Percentiles rank a stretch among this genome's conserved stretches.
phyloP scores from a whole-genome alignment of 2,888 invertebrate species.

The Drosophila kanekoi region DNA sequence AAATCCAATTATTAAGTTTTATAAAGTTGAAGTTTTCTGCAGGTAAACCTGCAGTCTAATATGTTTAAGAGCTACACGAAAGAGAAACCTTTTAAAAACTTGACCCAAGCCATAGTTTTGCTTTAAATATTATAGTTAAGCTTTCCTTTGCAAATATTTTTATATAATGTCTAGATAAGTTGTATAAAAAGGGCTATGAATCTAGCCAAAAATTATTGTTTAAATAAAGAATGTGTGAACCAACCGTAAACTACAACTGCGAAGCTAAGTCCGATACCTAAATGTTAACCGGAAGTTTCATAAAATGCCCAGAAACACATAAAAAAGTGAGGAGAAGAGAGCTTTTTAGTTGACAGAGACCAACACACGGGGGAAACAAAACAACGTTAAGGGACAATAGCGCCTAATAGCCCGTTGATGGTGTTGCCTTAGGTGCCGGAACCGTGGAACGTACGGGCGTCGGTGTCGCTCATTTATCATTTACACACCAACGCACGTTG shows the following conservation, averaged over 20 bases:
- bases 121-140: conserved; percentile 13
- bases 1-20: conserved; percentile 22
- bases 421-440: conserved; percentile 51
- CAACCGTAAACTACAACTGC: too few species aligned
- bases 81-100: neutral
- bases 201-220: too few species aligned
- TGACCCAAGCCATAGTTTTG: conserved; percentile 6
- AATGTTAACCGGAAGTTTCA: neutral
- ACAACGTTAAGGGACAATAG: conserved; percentile 61
- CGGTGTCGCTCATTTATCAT: conserved; percentile 74
- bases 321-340: conserved; percentile 21
- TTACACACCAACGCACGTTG: conserved; percentile 77
- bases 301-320: neutral
- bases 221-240: neutral
- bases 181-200: neutral
- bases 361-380: conserved; percentile 38
- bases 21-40: neutral
- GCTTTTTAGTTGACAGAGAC: conserved; percentile 35
- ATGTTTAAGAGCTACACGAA: neutral
- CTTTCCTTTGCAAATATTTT: too few species aligned
- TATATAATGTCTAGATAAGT: neutral
- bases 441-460: conserved; percentile 57
- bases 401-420: conserved; percentile 70
- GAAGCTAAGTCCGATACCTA: neutral
- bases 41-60: neutral